A percentile compares a stretch with the other conserved stretches of the same genome.
Conservation (phyloP, 2,888 invertebrate species). For the Synanthedon myopaeformis region DNA sequence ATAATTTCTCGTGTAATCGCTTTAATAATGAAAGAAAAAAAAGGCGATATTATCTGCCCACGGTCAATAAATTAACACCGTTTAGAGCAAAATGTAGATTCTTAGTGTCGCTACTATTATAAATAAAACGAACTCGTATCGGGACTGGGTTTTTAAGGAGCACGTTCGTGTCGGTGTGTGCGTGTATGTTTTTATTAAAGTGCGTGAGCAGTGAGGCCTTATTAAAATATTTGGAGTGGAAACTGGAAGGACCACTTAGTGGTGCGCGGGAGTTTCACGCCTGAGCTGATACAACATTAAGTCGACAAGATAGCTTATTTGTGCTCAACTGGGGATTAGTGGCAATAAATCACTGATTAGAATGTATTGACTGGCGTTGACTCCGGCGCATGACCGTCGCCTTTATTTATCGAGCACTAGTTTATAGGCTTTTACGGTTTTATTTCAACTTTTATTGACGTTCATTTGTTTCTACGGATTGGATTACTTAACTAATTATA, state of each 20-base stretch:
- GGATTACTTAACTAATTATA: neutral
- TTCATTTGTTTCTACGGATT: conserved; percentile 17
- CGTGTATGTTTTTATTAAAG: conserved; percentile 64
- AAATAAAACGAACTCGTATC: conserved; percentile 54
- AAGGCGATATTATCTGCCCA: conserved; percentile 70
- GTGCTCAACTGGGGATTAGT: conserved; percentile 68
- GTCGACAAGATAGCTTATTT: conserved; percentile 71
- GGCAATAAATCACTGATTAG: conserved; percentile 70
- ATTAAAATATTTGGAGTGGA: conserved; percentile 71
- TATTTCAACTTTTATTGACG: conserved; percentile 50
- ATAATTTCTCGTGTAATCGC: conserved; percentile 71
- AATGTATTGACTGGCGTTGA: conserved; percentile 69
- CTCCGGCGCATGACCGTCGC: conserved; percentile 46
- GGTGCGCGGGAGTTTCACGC: conserved; percentile 70
- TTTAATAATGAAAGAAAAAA: conserved; percentile 68
- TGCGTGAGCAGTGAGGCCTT: conserved; percentile 68
- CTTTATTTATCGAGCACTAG: conserved; percentile 52
- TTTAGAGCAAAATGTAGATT: conserved; percentile 70
- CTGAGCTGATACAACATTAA: conserved; percentile 69
- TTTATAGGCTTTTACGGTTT: conserved; percentile 51
- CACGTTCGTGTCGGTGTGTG: conserved; percentile 39
- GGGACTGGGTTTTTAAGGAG: conserved; percentile 40
- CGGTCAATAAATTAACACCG: conserved; percentile 71
- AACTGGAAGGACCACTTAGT: conserved; percentile 72
- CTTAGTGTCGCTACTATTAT: conserved; percentile 68